These are phyloP conservation scores for Heterohyrax brucei DNA, from an alignment of 2,797 vertebrate species.

Conservation along the genomic window DNA sequence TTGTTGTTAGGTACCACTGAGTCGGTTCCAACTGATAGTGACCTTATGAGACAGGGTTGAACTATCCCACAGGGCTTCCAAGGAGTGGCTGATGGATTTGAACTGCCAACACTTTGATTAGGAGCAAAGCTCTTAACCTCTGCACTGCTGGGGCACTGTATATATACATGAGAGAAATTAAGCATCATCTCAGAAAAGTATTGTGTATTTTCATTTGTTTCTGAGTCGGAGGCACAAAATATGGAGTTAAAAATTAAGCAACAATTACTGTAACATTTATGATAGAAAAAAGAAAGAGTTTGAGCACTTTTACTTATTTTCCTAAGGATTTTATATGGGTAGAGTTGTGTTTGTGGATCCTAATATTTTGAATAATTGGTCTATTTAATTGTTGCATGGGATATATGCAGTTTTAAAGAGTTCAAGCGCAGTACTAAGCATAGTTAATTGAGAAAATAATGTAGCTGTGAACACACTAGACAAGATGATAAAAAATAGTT, in stretches of 20 bases:
- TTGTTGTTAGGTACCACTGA: too few species aligned
- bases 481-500: background rate
- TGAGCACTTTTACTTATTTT: background rate
- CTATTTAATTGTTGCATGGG: background rate
- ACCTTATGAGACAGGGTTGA: too few species aligned
- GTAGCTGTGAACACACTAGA: background rate
- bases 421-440: background rate
- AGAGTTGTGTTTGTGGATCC: background rate
- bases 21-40: too few species aligned
- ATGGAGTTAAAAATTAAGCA: background rate
- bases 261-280: background rate
- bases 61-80: too few species aligned
- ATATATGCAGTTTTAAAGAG: background rate
- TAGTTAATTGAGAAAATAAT: background rate
- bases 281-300: background rate
- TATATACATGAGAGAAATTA: too few species aligned
- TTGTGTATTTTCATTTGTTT: background rate
- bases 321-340: background rate
- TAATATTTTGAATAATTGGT: background rate
- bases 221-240: background rate
- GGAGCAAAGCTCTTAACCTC: too few species aligned
- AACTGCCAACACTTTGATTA: too few species aligned
- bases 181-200: background rate
- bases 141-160: too few species aligned
- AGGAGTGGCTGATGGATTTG: too few species aligned